A percentile compares a stretch with the other conserved stretches of the same genome.
Evolutionary conservation across 2,888 invertebrate species (phyloP).

Genomic region (Chrysodeixis includens): DNA sequence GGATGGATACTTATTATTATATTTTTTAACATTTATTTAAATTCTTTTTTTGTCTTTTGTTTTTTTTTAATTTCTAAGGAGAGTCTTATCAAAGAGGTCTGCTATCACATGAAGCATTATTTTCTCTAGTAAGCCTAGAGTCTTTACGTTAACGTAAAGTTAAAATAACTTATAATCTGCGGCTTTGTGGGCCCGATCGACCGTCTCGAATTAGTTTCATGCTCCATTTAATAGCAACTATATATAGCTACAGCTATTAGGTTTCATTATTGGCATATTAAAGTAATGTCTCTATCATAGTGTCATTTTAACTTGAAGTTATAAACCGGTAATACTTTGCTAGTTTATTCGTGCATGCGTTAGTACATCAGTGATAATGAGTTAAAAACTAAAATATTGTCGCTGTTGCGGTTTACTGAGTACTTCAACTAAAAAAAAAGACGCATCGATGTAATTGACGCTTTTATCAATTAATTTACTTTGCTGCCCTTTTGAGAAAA

Average conservation of each 20-base stretch:
- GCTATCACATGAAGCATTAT: neutral
- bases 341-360: conserved; percentile 34
- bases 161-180: conserved; percentile 27
- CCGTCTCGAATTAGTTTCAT: conserved; percentile 53
- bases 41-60: too few relatives aligned
- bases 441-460: too few relatives aligned
- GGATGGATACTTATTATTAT: neutral
- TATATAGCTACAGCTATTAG: conserved; percentile 39
- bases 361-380: conserved; percentile 22
- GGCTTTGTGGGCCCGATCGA: conserved; percentile 27
- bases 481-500: too few relatives aligned
- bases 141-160: neutral
- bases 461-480: too few relatives aligned
- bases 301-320: neutral
- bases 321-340: neutral
- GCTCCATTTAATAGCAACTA: conserved; percentile 50
- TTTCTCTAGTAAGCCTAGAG: too few relatives aligned
- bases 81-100: neutral
- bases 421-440: neutral
- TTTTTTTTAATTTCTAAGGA: too few relatives aligned
- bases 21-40: too few relatives aligned
- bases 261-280: conserved; percentile 42
- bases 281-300: conserved; percentile 39
- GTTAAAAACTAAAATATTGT: conserved; percentile 9
- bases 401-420: neutral